Conservation (phyloP, 2,888 invertebrate species). For the Carpatolechia fugitivella region DNA sequence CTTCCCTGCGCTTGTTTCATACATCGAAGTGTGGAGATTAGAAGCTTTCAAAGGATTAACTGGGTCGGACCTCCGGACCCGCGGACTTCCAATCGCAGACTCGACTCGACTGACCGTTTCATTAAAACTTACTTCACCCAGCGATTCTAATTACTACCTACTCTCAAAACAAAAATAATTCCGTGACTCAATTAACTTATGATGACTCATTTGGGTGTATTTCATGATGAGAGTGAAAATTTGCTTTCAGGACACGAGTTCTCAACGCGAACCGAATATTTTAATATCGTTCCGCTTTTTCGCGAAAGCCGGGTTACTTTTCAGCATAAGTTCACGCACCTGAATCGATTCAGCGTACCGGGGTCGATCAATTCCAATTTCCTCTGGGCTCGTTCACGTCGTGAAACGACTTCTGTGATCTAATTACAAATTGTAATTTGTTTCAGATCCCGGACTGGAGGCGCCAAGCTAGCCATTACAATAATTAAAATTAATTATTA, state of each 20-base stretch:
- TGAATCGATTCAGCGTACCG: slow-evolving; percentile 36
- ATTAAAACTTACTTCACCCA: slow-evolving; percentile 22
- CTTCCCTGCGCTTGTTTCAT: slow-evolving; percentile 35
- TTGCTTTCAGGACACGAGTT: neutral
- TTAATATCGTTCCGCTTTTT: neutral
- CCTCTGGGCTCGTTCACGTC: slow-evolving; percentile 36
- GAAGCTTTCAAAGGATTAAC: slow-evolving; percentile 66
- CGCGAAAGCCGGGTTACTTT: slow-evolving; percentile 25
- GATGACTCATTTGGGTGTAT: slow-evolving; percentile 13
- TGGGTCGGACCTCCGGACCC: slow-evolving; percentile 40
- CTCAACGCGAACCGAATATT: neutral
- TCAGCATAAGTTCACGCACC: slow-evolving; percentile 41
- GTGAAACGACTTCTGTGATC: slow-evolving; percentile 28
- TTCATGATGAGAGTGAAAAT: slow-evolving; percentile 7
- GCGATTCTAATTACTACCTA: slow-evolving; percentile 38
- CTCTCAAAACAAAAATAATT: slow-evolving; percentile 50
- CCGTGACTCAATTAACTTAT: slow-evolving; percentile 39
- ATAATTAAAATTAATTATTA: slow-evolving; percentile 37
- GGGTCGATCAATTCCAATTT: slow-evolving; percentile 47
- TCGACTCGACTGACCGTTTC: slow-evolving; percentile 21
- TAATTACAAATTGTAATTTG: slow-evolving; percentile 55
- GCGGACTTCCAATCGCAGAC: too few relatives aligned
- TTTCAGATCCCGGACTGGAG: slow-evolving; percentile 61
- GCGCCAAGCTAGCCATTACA: slow-evolving; percentile 41
- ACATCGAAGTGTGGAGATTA: slow-evolving; percentile 50